phyloP scores from a whole-genome alignment of 1,140 invertebrate genomes.

The Penaeus chinensis region DNA sequence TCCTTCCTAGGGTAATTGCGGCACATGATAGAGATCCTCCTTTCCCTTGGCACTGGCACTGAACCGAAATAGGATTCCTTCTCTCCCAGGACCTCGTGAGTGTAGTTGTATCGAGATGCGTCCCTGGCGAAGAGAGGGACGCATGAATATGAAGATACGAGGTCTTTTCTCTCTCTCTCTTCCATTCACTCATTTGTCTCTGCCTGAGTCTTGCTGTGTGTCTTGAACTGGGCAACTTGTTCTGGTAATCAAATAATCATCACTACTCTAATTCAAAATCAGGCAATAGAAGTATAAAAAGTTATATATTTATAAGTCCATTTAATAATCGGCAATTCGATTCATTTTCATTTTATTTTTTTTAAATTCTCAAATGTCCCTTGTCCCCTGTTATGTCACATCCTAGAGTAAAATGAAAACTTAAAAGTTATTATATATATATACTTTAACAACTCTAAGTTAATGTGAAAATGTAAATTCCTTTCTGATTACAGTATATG shows the following conservation, averaged over 20 bases:
- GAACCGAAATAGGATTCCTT: conserved; percentile 82
- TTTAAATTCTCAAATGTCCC: too few relatives aligned
- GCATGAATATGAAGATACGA: conserved; percentile 25
- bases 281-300: too few relatives aligned
- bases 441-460: neutral
- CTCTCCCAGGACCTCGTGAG: conserved; percentile 88
- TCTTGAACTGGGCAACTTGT: too few relatives aligned
- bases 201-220: neutral
- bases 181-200: neutral
- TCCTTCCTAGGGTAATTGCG: conserved; percentile 78
- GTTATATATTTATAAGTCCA: too few relatives aligned
- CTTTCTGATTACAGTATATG: too few relatives aligned
- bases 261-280: too few relatives aligned
- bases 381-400: too few relatives aligned
- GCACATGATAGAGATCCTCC: conserved; percentile 92
- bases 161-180: neutral
- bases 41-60: conserved; percentile 73
- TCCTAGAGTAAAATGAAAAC: too few relatives aligned
- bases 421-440: too few relatives aligned
- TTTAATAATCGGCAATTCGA: too few relatives aligned
- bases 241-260: too few relatives aligned
- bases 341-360: too few relatives aligned
- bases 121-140: conserved; percentile 73
- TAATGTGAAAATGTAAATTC: neutral
- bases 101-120: conserved; percentile 86